phyloP scores from a whole-genome alignment of 2,888 invertebrate species.

The Patella ulyssiponensis region DNA sequence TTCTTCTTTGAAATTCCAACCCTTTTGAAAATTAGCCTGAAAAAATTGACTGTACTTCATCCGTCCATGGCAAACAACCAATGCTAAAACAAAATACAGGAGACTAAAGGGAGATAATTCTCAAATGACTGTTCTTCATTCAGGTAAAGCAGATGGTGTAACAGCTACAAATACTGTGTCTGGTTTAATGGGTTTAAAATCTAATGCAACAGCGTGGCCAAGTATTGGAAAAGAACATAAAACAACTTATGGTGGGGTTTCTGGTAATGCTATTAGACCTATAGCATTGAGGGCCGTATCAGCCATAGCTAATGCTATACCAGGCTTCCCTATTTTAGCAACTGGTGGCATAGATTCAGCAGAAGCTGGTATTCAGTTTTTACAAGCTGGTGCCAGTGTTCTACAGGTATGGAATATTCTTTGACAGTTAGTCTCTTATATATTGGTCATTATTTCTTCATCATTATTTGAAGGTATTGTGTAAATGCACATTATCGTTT shows the following conservation, averaged over 20 bases:
- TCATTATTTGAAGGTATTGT: too few relatives aligned
- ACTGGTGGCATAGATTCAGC: conserved; percentile 98
- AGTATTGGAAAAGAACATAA: conserved; percentile 83
- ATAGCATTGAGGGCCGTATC: conserved; percentile 94
- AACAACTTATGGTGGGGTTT: conserved; percentile 96
- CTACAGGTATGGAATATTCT: conserved; percentile 80
- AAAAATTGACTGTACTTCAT: too few relatives aligned
- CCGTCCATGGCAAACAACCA: too few relatives aligned
- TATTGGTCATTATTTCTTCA: too few relatives aligned
- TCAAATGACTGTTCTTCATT: conserved; percentile 15
- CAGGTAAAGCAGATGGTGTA: conserved; percentile 93
- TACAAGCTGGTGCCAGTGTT: conserved; percentile 92
- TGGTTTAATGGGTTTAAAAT: conserved; percentile 89
- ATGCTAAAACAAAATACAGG: too few relatives aligned
- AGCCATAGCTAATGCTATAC: conserved; percentile 84
- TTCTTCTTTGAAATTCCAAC: too few relatives aligned
- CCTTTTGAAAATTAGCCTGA: too few relatives aligned
- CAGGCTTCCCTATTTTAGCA: conserved; percentile 92
- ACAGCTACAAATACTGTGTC: conserved; percentile 98
- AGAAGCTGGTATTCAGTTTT: conserved; percentile 93
- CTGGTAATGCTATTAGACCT: conserved; percentile 94
- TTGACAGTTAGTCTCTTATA: too few relatives aligned
- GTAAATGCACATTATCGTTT: too few relatives aligned
- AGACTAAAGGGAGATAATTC: too few relatives aligned
- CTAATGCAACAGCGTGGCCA: conserved; percentile 92